Evolutionary conservation across 2,888 invertebrate genomes (phyloP).

Genomic region (Trissolcus japonicus): DNA sequence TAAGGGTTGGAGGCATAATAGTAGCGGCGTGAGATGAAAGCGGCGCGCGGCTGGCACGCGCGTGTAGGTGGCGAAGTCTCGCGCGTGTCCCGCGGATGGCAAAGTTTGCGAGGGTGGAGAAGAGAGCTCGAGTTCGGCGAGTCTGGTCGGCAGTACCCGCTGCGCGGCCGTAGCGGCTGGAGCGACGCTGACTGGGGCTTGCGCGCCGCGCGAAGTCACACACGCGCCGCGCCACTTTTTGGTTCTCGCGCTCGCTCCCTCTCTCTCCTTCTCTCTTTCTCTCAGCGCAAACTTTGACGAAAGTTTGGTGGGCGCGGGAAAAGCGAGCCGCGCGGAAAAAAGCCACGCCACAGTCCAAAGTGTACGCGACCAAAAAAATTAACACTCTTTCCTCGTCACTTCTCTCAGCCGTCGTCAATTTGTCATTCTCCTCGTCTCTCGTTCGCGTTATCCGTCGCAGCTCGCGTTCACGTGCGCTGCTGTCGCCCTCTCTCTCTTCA

Average conservation of each 20-base stretch:
- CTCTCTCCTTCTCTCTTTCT: conserved; percentile 17
- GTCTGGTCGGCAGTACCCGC: conserved; percentile 73
- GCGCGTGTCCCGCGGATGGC: conserved; percentile 2
- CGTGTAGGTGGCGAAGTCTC: conserved; percentile 61
- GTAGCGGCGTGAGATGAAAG: conserved; percentile 45
- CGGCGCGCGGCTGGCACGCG: conserved; percentile 54
- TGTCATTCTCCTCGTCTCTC: conserved; percentile 55
- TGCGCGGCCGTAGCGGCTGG: conserved; percentile 74
- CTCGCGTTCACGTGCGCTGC: conserved; percentile 47
- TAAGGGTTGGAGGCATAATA: conserved; percentile 56
- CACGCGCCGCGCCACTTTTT: conserved; percentile 38
- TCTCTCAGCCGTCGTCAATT: conserved; percentile 46
- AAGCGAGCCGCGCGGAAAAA: conserved; percentile 27
- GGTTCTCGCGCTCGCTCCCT: not conserved
- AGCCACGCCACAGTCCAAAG: not conserved
- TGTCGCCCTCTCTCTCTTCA: conserved; percentile 61
- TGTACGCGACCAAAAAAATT: conserved; percentile 6
- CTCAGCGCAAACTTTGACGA: conserved; percentile 53
- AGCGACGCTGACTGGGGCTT: conserved; percentile 57
- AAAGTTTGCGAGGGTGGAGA: not conserved
- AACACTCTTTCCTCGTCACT: conserved; percentile 11
- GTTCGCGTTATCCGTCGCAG: conserved; percentile 51
- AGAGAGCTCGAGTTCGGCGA: conserved; percentile 57
- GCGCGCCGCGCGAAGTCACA: conserved; percentile 52
- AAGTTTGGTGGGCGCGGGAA: conserved; percentile 47